These are phyloP conservation scores for Drymonia ruficornis DNA, from an alignment of 2,888 invertebrate species.

Conservation along the genomic window DNA sequence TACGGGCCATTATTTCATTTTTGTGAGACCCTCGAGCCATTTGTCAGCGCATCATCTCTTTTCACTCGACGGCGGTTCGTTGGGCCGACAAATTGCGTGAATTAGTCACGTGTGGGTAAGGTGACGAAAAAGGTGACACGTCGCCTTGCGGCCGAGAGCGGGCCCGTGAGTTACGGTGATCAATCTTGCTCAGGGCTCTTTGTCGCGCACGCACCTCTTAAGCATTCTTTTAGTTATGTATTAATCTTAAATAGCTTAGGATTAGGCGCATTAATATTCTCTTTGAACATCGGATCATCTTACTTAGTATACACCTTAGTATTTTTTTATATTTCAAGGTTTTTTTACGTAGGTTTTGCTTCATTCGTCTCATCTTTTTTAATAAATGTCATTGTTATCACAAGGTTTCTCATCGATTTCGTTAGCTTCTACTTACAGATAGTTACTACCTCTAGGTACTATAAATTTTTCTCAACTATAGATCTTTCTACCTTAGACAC, in stretches of 20 bases:
- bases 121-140: slow-evolving; percentile 84
- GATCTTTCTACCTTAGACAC: too few species aligned
- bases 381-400: slow-evolving; percentile 8
- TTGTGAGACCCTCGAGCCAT: slow-evolving; percentile 81
- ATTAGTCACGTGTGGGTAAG: slow-evolving; percentile 82
- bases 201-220: slow-evolving; percentile 68
- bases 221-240: slow-evolving; percentile 51
- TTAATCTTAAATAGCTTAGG: slow-evolving; percentile 52
- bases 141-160: slow-evolving; percentile 58
- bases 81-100: slow-evolving; percentile 80
- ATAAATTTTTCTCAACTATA: too few species aligned
- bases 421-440: too few species aligned
- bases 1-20: slow-evolving; percentile 82
- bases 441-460: too few species aligned
- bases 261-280: slow-evolving; percentile 60
- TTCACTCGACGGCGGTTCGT: slow-evolving; percentile 75
- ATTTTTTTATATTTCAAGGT: slow-evolving; percentile 11
- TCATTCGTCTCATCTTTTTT: too few species aligned
- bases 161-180: slow-evolving; percentile 66
- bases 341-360: background rate
- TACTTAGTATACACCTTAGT: slow-evolving; percentile 8
- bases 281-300: slow-evolving; percentile 32
- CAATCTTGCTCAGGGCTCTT: slow-evolving; percentile 69
- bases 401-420: too few species aligned
- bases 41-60: slow-evolving; percentile 83